Conservation (phyloP, 2,888 invertebrate species). For the Galerucella pusilla region DNA sequence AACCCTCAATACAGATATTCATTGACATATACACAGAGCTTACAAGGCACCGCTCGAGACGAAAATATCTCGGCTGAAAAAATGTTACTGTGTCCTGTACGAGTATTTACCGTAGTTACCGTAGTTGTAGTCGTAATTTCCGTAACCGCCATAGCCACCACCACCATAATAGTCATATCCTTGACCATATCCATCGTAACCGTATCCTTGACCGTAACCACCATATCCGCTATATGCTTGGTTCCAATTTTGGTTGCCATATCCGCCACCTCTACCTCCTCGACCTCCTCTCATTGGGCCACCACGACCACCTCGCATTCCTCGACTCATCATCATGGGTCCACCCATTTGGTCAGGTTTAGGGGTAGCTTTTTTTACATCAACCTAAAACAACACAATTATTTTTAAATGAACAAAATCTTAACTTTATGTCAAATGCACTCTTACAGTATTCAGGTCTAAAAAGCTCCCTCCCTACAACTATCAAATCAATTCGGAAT, state of each 20-base stretch:
- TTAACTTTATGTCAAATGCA: neutral
- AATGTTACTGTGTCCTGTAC: conserved; percentile 50
- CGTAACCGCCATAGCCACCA: conserved; percentile 83
- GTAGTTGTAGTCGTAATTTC: conserved; percentile 85
- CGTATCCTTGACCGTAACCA: conserved; percentile 46
- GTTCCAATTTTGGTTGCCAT: conserved; percentile 74
- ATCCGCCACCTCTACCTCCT: conserved; percentile 68
- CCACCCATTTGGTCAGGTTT: conserved; percentile 79
- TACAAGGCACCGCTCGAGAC: conserved; percentile 35
- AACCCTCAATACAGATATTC: conserved; percentile 25
- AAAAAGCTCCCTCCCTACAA: too few relatives aligned
- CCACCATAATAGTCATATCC: conserved; percentile 71
- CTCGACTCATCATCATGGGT: conserved; percentile 68
- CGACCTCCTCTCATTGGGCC: conserved; percentile 78
- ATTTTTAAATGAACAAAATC: neutral
- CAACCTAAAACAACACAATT: conserved; percentile 71
- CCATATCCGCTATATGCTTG: conserved; percentile 71
- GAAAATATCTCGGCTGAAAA: conserved; percentile 28
- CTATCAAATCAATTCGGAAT: too few relatives aligned
- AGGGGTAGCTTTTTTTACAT: conserved; percentile 95
- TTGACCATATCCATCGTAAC: conserved; percentile 74
- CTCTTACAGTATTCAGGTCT: too few relatives aligned
- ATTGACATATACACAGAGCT: conserved; percentile 38
- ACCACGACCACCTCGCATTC: conserved; percentile 75
- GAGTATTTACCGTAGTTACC: conserved; percentile 84